Percentiles rank a stretch among this genome's conserved stretches.
phyloP scores from a whole-genome alignment of 2,888 invertebrate species.

The Drosophila gaucha region DNA sequence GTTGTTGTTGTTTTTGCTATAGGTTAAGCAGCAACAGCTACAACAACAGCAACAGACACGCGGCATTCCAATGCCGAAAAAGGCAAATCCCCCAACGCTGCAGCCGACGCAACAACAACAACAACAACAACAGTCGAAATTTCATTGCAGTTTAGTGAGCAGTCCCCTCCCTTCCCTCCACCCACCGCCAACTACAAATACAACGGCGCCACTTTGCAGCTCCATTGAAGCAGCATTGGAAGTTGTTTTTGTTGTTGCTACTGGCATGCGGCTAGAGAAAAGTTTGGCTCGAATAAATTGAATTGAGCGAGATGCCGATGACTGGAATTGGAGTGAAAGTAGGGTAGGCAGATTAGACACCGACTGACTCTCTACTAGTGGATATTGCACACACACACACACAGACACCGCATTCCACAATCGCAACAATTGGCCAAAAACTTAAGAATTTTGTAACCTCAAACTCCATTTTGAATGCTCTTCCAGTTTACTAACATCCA shows the following conservation, averaged over 20 bases:
- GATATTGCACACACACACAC: constrained; percentile 23
- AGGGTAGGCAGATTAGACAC: constrained; percentile 83
- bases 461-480: constrained; percentile 7
- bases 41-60: constrained; percentile 52
- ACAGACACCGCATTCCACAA: constrained; percentile 47
- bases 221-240: constrained; percentile 37
- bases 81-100: constrained; percentile 70
- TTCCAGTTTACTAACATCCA: background rate
- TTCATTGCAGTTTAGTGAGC: constrained; percentile 69
- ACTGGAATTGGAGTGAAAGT: constrained; percentile 83
- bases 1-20: constrained; percentile 50
- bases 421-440: constrained; percentile 7
- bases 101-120: constrained; percentile 28
- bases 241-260: constrained; percentile 35
- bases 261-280: constrained; percentile 62
- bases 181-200: constrained; percentile 35
- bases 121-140: constrained; percentile 56
- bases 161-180: constrained; percentile 6
- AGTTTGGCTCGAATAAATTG: constrained; percentile 76
- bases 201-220: constrained; percentile 58
- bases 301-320: constrained; percentile 75
- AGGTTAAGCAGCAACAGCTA: constrained; percentile 51
- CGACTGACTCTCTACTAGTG: constrained; percentile 37
- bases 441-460: constrained; percentile 15
- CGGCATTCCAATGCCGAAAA: constrained; percentile 77